Base-by-base conservation (phyloP, 1,140 invertebrate species). In the Lepidotrigona ventralis region DNA sequence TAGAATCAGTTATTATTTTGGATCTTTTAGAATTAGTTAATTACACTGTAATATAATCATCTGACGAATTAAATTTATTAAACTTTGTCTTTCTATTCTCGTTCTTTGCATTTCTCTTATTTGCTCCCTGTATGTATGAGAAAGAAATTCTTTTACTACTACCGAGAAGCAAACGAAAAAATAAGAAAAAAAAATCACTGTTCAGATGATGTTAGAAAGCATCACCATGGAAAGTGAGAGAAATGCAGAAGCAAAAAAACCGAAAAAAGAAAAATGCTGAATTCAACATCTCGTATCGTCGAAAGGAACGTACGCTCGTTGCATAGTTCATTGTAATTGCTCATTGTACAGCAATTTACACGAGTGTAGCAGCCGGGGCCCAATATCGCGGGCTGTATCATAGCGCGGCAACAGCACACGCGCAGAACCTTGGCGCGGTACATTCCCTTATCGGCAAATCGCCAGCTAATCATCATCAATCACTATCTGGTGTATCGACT, bases 381-480 rank as follows among this genome's bases (percentile, higher is more conserved):
- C 79, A 90, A 91, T 92, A 91, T 92, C 89, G 87, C 86, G 78
- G 79, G 70, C 86, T 89, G 88, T 90, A 90, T 93, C 90, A 91
- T 91, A 91, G 90, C 81, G 53, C 73, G 70, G 63, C 83, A 84
- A 90, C 77, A 60, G 89, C 86, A 80, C 86, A 87, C 87, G 84
- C 74, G 69, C 14, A 51, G 70, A 72, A 84, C 84, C 81, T 81
- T 81, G 80, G 83, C 81, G 84, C 83, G 76, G 82, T 88, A 86
- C 86, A 83, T 89, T 91, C 89, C 90, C 92, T 93, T 93, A 93
- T 93, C 92, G 92, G 92, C 87, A 91, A 93, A 93, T 93, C 92
- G 89, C 74, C 89, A 88, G 91, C 92, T 93, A 93, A 93, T 93
- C 92, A 93, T 93, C 93, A 93, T 93, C 92, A 93, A 93, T 93